Evolutionary conservation across 2,888 invertebrate species (phyloP).

Genomic region (Eristalis arbustorum): DNA sequence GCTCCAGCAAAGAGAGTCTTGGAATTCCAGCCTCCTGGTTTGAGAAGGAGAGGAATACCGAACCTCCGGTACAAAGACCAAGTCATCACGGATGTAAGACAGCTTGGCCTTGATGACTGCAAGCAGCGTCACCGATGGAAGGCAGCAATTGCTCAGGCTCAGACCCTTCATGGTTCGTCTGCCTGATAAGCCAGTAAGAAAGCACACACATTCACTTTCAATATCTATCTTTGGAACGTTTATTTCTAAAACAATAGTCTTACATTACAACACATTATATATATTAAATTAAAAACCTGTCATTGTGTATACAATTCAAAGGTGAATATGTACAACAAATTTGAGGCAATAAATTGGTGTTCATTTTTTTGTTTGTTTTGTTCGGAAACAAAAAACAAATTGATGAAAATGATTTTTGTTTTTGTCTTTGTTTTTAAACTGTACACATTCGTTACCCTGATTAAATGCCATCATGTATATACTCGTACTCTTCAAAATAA

Average conservation of each 20-base stretch:
- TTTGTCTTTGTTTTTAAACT: not conserved
- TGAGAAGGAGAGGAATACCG: too few relatives aligned
- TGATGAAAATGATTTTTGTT: not conserved
- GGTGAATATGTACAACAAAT: constrained; percentile 19
- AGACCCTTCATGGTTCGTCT: too few relatives aligned
- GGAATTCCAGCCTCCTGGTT: too few relatives aligned
- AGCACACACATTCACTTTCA: not conserved
- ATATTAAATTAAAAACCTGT: constrained; percentile 14
- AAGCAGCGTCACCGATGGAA: too few relatives aligned
- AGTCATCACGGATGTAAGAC: too few relatives aligned
- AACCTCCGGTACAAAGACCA: too few relatives aligned
- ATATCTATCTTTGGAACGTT: constrained; percentile 65
- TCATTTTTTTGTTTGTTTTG: not conserved
- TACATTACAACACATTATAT: constrained; percentile 53
- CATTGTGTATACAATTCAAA: constrained; percentile 27
- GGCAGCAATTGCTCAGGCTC: too few relatives aligned
- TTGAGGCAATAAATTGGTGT: constrained; percentile 52
- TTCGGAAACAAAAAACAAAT: not conserved
- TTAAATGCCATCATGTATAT: constrained; percentile 38
- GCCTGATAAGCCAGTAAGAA: too few relatives aligned
- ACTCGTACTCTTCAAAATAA: constrained; percentile 5
- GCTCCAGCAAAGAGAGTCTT: too few relatives aligned
- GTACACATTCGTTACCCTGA: constrained; percentile 51
- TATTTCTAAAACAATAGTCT: constrained; percentile 36
- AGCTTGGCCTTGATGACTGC: too few relatives aligned